Evolutionary conservation across 2,797 vertebrate genomes (phyloP).

Genomic region (Phataginus tricuspis): DNA sequence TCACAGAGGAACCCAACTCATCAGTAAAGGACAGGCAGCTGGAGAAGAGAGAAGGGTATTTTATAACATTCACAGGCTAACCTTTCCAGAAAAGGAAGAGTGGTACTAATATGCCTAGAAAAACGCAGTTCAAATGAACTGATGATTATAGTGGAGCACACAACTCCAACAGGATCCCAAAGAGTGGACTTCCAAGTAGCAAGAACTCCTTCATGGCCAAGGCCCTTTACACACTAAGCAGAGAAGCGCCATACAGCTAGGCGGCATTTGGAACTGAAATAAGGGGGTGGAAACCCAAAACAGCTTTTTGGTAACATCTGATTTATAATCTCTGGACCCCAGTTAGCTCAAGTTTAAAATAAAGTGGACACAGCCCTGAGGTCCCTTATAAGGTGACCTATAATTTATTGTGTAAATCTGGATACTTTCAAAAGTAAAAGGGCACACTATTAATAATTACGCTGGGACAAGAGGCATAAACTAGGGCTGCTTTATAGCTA

Average conservation of each 20-base stretch:
- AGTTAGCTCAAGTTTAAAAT: constrained; percentile 1
- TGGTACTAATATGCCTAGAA: background rate
- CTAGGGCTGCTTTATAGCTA: background rate
- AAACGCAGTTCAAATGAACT: constrained; percentile 7
- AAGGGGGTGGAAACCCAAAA: background rate
- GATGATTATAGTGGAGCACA: background rate
- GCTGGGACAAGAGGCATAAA: background rate
- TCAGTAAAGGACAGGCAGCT: background rate
- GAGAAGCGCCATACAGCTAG: background rate
- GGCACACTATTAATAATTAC: constrained; percentile 9
- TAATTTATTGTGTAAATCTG: constrained; percentile 1
- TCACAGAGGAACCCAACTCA: background rate
- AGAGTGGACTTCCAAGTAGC: background rate
- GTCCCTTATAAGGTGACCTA: background rate
- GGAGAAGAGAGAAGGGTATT: background rate
- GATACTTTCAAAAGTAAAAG: constrained; percentile 38
- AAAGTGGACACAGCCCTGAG: background rate
- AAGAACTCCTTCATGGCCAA: background rate
- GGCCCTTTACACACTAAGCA: background rate
- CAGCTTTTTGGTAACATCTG: background rate
- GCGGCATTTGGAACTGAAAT: constrained; percentile 23
- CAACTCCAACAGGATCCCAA: background rate
- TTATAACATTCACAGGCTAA: background rate
- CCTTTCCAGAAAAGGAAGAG: background rate
- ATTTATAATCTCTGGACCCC: background rate